These are phyloP conservation scores for Autographa pulchrina DNA, from an alignment of 2,888 invertebrate genomes.

Conservation along the genomic window DNA sequence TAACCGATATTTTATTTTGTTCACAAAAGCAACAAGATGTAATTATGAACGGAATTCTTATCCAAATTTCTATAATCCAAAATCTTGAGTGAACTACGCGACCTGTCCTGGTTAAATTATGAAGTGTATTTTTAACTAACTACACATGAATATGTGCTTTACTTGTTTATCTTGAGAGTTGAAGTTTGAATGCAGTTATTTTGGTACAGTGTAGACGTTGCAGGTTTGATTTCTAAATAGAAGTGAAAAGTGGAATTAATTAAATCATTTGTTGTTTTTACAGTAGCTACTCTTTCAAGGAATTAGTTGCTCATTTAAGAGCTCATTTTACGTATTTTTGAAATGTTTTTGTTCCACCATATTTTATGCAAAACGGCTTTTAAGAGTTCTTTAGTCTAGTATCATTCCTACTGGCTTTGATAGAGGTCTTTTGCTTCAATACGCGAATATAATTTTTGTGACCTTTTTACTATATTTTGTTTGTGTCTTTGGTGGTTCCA, in stretches of 20 bases:
- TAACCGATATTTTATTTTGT: too few relatives aligned
- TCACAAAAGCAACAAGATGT: not conserved
- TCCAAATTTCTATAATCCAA: conserved; percentile 35
- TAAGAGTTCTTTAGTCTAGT: too few relatives aligned
- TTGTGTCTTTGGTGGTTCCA: too few relatives aligned
- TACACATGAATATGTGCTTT: conserved; percentile 40
- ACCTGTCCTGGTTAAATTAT: conserved; percentile 59
- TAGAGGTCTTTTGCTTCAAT: too few relatives aligned
- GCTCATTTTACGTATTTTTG: too few relatives aligned
- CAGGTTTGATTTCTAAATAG: not conserved
- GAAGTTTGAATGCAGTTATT: not conserved
- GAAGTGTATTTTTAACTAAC: conserved; percentile 55
- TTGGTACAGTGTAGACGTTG: not conserved
- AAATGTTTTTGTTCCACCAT: too few relatives aligned
- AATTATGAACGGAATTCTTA: conserved; percentile 10
- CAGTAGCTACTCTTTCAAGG: not conserved
- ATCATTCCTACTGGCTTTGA: too few relatives aligned
- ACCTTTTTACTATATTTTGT: too few relatives aligned
- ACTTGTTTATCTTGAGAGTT: conserved; percentile 26
- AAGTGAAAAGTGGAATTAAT: conserved; percentile 1
- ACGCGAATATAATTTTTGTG: too few relatives aligned
- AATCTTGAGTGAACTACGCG: conserved; percentile 49
- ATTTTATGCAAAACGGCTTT: too few relatives aligned
- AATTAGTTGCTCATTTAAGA: too few relatives aligned
- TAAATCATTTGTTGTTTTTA: not conserved